Conservation (phyloP, 2,888 invertebrate species). For the Tetheella fluctuosa region DNA sequence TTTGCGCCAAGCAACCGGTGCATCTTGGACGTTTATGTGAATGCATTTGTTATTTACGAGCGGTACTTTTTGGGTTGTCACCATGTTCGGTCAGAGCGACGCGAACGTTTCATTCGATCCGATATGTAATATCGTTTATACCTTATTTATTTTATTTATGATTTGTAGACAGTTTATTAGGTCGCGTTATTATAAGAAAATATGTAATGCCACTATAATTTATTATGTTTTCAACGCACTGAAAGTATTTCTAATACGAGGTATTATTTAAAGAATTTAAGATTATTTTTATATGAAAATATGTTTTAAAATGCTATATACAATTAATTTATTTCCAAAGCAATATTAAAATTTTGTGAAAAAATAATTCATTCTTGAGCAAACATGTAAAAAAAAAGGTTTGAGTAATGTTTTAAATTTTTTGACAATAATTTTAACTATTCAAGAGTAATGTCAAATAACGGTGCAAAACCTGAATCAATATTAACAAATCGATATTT, state of each 20-base stretch:
- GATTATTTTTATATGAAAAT: too few species aligned
- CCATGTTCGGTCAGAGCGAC: slow-evolving; percentile 60
- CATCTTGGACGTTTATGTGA: slow-evolving; percentile 54
- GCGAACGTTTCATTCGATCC: slow-evolving; percentile 51
- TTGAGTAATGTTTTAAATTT: too few species aligned
- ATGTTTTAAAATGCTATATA: too few species aligned
- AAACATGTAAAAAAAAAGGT: too few species aligned
- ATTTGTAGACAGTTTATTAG: slow-evolving; percentile 14
- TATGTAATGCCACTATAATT: neutral
- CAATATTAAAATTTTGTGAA: too few species aligned
- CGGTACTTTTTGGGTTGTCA: slow-evolving; percentile 69
- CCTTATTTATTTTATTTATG: slow-evolving; percentile 20
- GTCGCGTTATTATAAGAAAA: neutral
- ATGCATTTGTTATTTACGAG: slow-evolving; percentile 78
- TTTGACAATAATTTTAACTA: too few species aligned
- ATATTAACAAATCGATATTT: slow-evolving; percentile 23
- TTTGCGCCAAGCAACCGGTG: slow-evolving; percentile 45
- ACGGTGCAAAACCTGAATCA: neutral
- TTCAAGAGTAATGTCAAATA: neutral
- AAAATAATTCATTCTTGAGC: too few species aligned
- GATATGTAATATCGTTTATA: slow-evolving; percentile 41
- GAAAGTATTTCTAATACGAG: too few species aligned
- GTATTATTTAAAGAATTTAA: too few species aligned
- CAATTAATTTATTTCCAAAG: too few species aligned
- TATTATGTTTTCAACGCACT: neutral